These are phyloP conservation scores for Petrocephalus microphthalmus DNA, from an alignment of 2,113 vertebrate species.

Conservation along the genomic window DNA sequence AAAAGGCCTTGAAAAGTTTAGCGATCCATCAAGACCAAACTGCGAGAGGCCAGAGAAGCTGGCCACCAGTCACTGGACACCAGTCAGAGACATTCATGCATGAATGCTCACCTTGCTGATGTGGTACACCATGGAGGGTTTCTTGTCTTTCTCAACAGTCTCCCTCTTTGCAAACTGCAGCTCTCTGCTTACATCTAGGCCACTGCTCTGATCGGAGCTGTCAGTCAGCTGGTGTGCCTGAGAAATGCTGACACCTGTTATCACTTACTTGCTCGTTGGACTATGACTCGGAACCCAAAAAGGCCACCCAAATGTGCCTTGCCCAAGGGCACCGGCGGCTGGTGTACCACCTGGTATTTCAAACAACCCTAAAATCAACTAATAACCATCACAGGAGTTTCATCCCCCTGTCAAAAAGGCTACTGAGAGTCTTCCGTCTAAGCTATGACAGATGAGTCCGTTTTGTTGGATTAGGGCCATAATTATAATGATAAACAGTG, in stretches of 20 bases:
- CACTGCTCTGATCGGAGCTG: background rate
- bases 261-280: background rate
- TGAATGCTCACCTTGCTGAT: background rate
- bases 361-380: background rate
- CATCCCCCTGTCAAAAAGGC: background rate
- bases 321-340: background rate
- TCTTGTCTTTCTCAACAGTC: background rate
- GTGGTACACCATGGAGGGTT: background rate
- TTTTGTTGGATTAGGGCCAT: background rate
- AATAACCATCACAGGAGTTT: background rate
- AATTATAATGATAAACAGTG: background rate
- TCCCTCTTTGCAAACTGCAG: background rate
- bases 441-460: background rate
- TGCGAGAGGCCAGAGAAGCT: background rate
- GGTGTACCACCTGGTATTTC: background rate
- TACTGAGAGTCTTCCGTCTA: background rate
- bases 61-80: background rate
- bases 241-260: background rate
- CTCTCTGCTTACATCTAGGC: background rate
- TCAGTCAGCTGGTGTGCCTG: background rate
- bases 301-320: background rate
- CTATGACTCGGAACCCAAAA: background rate
- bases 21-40: background rate
- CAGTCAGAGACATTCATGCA: background rate
- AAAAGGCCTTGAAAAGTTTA: background rate